Percentiles rank a stretch among this genome's conserved stretches.
These are phyloP conservation scores for Mythimna impura DNA, from an alignment of 2,888 invertebrate genomes.

Conservation along the genomic window DNA sequence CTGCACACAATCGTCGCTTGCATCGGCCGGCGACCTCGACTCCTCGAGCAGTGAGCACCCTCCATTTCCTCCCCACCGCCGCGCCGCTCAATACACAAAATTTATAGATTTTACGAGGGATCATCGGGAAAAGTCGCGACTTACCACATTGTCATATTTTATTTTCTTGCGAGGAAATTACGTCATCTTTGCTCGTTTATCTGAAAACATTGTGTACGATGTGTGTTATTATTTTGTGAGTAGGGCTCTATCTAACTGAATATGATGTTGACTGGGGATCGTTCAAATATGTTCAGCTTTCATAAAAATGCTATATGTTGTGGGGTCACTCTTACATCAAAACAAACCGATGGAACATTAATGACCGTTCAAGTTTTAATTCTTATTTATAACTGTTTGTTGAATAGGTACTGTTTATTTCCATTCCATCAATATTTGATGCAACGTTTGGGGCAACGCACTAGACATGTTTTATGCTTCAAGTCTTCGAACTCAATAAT, in stretches of 20 bases:
- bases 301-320: conserved; percentile 7
- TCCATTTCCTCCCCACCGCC: conserved; percentile 79
- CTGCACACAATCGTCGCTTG: conserved; percentile 87
- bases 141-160: conserved; percentile 87
- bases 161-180: conserved; percentile 86
- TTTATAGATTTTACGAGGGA: conserved; percentile 89
- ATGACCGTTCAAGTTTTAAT: conserved; percentile 51
- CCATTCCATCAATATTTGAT: conserved; percentile 58
- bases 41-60: conserved; percentile 72
- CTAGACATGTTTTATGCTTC: conserved; percentile 54
- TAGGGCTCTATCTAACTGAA: conserved; percentile 42
- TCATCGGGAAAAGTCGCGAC: conserved; percentile 85
- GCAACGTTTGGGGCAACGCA: conserved; percentile 40
- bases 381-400: conserved; percentile 43
- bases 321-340: conserved; percentile 17
- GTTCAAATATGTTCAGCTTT: conserved; percentile 27
- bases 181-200: conserved; percentile 83
- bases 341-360: conserved; percentile 35
- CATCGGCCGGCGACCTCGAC: conserved; percentile 73
- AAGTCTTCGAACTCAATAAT: conserved; percentile 52
- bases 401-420: conserved; percentile 41
- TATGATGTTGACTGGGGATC: conserved; percentile 22
- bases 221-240: conserved; percentile 47
- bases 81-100: conserved; percentile 79
- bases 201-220: conserved; percentile 63